Percentiles rank a stretch among this genome's conserved stretches.
These are phyloP conservation scores for Peromyscus aztecus DNA, from an alignment of 2,797 vertebrate genomes.

Conservation along the genomic window DNA sequence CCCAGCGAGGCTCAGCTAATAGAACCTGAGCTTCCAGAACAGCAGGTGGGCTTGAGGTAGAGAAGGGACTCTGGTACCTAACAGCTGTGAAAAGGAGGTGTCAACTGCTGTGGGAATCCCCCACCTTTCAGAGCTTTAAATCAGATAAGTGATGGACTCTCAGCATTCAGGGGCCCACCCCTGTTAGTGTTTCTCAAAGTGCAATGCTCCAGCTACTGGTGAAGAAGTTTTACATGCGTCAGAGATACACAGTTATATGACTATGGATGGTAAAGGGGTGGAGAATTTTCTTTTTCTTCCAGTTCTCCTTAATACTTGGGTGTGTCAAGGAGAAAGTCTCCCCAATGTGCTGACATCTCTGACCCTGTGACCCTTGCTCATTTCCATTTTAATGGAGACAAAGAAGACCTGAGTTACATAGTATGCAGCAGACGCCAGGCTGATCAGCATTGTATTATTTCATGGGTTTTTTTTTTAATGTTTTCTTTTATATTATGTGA, in stretches of 20 bases:
- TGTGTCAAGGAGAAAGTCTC: not conserved
- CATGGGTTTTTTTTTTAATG: not conserved
- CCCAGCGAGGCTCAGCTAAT: not conserved
- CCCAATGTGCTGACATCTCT: not conserved
- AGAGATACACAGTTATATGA: not conserved
- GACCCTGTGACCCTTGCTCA: not conserved
- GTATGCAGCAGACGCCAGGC: not conserved
- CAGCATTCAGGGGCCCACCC: not conserved
- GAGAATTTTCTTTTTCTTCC: not conserved
- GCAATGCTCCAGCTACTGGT: not conserved
- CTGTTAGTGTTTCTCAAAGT: not conserved
- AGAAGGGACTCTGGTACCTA: not conserved
- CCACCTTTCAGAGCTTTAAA: not conserved
- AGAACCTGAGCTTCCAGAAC: conserved; percentile 12
- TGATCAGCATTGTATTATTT: not conserved
- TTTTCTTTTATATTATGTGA: not conserved
- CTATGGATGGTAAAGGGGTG: not conserved
- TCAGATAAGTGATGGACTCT: not conserved
- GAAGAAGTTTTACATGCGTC: not conserved
- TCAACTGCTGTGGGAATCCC: not conserved
- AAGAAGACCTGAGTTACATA: not conserved
- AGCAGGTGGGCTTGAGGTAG: not conserved
- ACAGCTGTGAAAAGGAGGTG: not conserved
- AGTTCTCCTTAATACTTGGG: not conserved
- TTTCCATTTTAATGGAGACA: not conserved